Percentiles rank a stretch among this genome's conserved stretches.
These are phyloP conservation scores for Psittacara wagleri DNA, from an alignment of 2,113 vertebrate genomes.

Conservation along the genomic window DNA sequence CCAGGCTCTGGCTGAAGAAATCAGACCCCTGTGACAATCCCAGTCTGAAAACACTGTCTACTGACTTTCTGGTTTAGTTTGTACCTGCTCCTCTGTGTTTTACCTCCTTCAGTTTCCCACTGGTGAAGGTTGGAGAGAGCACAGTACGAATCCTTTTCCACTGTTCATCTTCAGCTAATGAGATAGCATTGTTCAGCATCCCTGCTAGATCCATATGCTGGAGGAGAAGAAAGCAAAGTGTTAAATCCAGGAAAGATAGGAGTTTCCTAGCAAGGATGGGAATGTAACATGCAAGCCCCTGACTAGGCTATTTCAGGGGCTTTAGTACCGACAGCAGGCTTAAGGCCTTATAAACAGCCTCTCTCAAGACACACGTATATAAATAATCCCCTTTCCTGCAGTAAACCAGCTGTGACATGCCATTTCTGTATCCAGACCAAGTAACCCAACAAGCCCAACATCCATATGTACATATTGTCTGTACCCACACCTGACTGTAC, in stretches of 20 bases:
- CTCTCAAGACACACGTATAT: neutral
- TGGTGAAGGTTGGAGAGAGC: slow-evolving; percentile 85
- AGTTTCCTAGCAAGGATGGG: neutral
- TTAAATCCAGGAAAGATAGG: neutral
- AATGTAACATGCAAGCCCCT: neutral
- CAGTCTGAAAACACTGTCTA: neutral
- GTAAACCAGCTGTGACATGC: neutral
- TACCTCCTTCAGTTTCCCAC: slow-evolving; percentile 86
- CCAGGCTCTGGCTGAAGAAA: neutral
- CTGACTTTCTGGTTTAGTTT: neutral
- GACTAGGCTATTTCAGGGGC: neutral
- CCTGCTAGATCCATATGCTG: slow-evolving; percentile 59
- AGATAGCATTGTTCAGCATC: slow-evolving; percentile 20
- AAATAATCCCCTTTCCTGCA: neutral
- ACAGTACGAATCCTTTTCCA: slow-evolving; percentile 82
- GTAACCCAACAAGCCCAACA: neutral
- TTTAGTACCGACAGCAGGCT: neutral
- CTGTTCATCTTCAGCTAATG: slow-evolving; percentile 72
- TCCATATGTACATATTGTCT: rapidly evolving
- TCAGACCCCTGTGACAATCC: neutral
- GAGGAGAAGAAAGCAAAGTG: neutral
- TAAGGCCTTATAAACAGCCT: neutral
- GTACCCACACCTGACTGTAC: rapidly evolving
- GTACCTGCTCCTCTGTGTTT: neutral
- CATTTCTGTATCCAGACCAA: neutral